A percentile compares a stretch with the other conserved stretches of the same genome.
phyloP scores from a whole-genome alignment of 2,888 invertebrate species.

The Seira musarum region DNA sequence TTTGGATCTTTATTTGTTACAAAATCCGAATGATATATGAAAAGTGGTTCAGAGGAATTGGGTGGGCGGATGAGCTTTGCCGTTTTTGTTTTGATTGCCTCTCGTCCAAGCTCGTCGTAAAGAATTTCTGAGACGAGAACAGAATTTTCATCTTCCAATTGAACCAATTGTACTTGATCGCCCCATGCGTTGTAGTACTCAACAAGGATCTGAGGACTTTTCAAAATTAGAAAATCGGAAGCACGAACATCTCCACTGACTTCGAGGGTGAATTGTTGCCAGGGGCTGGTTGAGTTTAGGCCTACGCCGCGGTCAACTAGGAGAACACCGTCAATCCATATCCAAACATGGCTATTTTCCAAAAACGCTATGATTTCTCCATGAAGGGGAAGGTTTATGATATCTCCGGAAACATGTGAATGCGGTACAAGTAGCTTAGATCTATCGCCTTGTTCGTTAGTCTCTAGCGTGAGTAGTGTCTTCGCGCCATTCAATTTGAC shows the following conservation, averaged over 20 bases:
- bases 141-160: slow-evolving; percentile 12
- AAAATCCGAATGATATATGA: slow-evolving; percentile 15
- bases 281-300: not conserved
- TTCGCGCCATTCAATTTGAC: too few species aligned
- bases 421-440: not conserved
- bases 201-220: slow-evolving; percentile 18
- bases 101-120: slow-evolving; percentile 40
- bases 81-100: slow-evolving; percentile 29
- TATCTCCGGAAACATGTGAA: not conserved
- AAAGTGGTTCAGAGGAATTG: not conserved
- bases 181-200: slow-evolving; percentile 27
- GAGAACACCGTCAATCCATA: slow-evolving; percentile 30
- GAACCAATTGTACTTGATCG: slow-evolving; percentile 27
- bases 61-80: not conserved
- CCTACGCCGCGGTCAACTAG: slow-evolving; percentile 9
- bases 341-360: not conserved
- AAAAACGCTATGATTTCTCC: slow-evolving; percentile 11
- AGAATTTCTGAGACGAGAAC: slow-evolving; percentile 26
- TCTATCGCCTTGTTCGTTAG: too few species aligned
- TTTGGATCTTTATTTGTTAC: not conserved
- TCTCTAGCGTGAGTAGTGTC: too few species aligned
- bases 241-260: not conserved
- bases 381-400: not conserved
- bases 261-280: not conserved
- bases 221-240: not conserved